phyloP scores from a whole-genome alignment of 35 echinoderm and acorn worm genomes.

The Chiridota heheva region DNA sequence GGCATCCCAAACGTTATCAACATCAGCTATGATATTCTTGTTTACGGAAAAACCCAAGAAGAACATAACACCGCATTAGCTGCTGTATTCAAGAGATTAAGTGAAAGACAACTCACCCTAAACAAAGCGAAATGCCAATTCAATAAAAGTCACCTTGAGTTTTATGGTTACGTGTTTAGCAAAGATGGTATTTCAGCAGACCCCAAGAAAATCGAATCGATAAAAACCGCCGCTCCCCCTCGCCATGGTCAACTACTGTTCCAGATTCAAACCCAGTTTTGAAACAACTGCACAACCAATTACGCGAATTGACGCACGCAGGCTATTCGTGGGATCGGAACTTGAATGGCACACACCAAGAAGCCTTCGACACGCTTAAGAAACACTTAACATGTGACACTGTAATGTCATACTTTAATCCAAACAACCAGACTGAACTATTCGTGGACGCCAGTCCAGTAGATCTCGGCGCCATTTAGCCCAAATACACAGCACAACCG shows the following conservation, averaged over 20 bases:
- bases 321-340: slow-evolving; percentile 16
- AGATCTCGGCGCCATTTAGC: slow-evolving; percentile 24
- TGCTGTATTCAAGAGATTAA: slow-evolving; percentile 17
- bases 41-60: slow-evolving; percentile 20
- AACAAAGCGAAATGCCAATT: slow-evolving; percentile 52
- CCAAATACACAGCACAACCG: not conserved
- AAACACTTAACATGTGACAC: slow-evolving; percentile 23
- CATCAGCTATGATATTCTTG: slow-evolving; percentile 57
- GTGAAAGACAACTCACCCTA: slow-evolving; percentile 46
- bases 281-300: slow-evolving; percentile 34
- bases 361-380: slow-evolving; percentile 43
- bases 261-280: slow-evolving; percentile 24
- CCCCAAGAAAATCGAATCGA: slow-evolving; percentile 34
- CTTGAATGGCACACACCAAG: slow-evolving; percentile 47
- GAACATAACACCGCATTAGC: slow-evolving; percentile 39
- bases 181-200: slow-evolving; percentile 8
- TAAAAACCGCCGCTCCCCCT: slow-evolving; percentile 31
- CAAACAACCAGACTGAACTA: slow-evolving; percentile 27
- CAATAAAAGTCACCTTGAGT: not conserved
- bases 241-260: slow-evolving; percentile 47
- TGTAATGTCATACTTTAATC: slow-evolving; percentile 55
- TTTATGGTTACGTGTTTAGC: slow-evolving; percentile 11
- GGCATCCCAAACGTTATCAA: slow-evolving; percentile 32
- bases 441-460: slow-evolving; percentile 60
- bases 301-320: slow-evolving; percentile 16